Evolutionary conservation across 2,113 vertebrate species (phyloP).

Genomic region (Alethe diademata): DNA sequence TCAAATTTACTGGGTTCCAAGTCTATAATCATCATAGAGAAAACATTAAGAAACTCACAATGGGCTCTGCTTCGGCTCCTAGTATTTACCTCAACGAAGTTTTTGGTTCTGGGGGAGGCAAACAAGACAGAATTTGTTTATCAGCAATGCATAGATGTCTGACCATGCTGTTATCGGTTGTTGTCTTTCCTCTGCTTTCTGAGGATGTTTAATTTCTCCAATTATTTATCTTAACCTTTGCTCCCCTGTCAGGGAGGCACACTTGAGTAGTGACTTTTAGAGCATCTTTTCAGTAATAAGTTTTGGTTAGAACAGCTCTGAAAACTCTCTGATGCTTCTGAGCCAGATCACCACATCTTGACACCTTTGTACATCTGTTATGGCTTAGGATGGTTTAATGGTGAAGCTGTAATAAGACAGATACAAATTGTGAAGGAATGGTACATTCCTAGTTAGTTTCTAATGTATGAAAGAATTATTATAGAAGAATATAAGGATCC

Average conservation of each 20-base stretch:
- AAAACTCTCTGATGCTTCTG: not conserved
- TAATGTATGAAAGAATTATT: not conserved
- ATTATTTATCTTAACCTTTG: not conserved
- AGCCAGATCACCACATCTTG: not conserved
- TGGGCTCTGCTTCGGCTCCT: not conserved
- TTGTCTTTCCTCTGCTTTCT: not conserved
- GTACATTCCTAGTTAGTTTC: not conserved
- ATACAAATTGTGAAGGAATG: not conserved
- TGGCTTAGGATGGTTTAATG: not conserved
- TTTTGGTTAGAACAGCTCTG: not conserved
- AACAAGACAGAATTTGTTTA: not conserved
- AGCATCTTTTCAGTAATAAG: not conserved
- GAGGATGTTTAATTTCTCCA: not conserved
- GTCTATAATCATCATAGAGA: not conserved
- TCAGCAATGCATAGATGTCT: not conserved
- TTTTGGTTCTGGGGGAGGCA: not conserved
- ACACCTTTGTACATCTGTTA: not conserved
- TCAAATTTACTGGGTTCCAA: not conserved
- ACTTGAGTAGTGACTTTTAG: not conserved
- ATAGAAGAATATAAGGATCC: not conserved
- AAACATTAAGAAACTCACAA: not conserved
- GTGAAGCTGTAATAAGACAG: not conserved
- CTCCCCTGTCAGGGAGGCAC: accelerated
- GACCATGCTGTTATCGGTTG: not conserved
- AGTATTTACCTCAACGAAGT: not conserved